These are phyloP conservation scores for Ischnura elegans DNA, from an alignment of 2,888 invertebrate genomes.

Conservation along the genomic window DNA sequence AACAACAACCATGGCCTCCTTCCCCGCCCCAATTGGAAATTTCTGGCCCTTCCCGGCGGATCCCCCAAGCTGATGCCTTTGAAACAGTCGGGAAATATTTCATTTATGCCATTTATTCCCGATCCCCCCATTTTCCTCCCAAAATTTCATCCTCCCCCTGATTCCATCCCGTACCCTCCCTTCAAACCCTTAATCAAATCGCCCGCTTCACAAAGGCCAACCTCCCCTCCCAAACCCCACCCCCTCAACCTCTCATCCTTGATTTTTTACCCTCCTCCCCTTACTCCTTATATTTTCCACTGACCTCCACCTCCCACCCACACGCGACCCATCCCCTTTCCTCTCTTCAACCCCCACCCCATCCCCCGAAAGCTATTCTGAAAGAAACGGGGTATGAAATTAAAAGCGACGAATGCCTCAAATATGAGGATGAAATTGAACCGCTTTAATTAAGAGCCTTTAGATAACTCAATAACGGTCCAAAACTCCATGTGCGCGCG, in stretches of 20 bases:
- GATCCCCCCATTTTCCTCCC: not conserved
- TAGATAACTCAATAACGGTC: not conserved
- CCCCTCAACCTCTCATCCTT: not conserved
- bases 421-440: slow-evolving; percentile 9
- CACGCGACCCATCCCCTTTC: not conserved
- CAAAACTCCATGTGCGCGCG: not conserved
- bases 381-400: slow-evolving; percentile 28
- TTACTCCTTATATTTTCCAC: not conserved
- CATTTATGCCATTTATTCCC: slow-evolving; percentile 26
- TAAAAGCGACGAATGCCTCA: slow-evolving; percentile 17
- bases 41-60: not conserved
- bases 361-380: slow-evolving; percentile 7
- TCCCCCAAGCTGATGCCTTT: not conserved
- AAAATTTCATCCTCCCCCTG: not conserved
- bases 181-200: slow-evolving; percentile 26
- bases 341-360: not conserved
- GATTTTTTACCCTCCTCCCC: not conserved
- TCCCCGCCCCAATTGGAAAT: not conserved
- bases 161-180: not conserved
- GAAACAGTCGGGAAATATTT: slow-evolving; percentile 35
- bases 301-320: too few species aligned
- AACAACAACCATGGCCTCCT: not conserved
- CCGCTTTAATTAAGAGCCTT: slow-evolving; percentile 2
- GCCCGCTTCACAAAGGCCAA: not conserved
- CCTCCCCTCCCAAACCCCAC: not conserved